Evolutionary conservation across 1,140 invertebrate species (phyloP).

Genomic region (Papilio polytes): DNA sequence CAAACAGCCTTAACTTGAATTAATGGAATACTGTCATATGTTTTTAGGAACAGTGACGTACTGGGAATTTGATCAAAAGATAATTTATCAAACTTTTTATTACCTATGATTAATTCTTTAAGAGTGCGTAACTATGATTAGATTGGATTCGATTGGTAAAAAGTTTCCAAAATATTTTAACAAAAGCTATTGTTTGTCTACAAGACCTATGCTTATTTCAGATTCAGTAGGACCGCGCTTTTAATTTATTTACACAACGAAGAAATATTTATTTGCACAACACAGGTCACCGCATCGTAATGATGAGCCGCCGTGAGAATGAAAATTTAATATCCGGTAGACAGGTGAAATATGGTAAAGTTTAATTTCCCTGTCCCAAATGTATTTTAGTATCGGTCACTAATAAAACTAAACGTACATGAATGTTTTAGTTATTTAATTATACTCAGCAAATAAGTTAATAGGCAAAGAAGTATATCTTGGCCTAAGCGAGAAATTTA

Average conservation of each 20-base stretch:
- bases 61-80: neutral
- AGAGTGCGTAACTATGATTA: too few species aligned
- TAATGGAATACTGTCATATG: neutral
- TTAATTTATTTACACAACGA: neutral
- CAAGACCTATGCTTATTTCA: too few species aligned
- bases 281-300: neutral
- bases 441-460: too few species aligned
- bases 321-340: constrained; percentile 7
- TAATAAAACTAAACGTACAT: neutral
- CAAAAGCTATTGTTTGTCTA: too few species aligned
- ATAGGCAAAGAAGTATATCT: too few species aligned
- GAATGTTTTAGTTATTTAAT: neutral
- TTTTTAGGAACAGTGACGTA: neutral
- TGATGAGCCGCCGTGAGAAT: neutral
- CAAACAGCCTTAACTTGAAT: neutral
- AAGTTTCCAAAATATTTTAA: too few species aligned
- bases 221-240: too few species aligned
- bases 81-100: neutral
- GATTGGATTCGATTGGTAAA: too few species aligned
- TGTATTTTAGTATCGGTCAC: neutral
- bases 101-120: neutral
- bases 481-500: too few species aligned
- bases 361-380: neutral
- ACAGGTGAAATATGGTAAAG: neutral
- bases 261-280: neutral